Conservation (phyloP, 2,113 vertebrate genomes). For the Callocephalon fimbriatum region DNA sequence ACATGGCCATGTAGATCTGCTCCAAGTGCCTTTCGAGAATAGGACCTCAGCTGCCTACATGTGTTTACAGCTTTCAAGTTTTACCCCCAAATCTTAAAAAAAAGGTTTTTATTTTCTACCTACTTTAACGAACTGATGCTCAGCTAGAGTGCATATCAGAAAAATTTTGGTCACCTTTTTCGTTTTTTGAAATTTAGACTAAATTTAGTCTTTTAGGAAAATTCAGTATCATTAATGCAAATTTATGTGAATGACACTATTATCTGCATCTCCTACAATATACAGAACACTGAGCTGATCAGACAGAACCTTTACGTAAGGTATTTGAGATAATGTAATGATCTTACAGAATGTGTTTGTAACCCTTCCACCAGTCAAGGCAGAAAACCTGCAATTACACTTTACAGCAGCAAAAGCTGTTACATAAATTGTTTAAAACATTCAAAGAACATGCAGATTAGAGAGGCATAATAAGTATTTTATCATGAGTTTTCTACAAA, state of each 20-base stretch:
- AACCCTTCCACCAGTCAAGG: neutral
- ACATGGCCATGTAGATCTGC: neutral
- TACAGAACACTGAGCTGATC: conserved; percentile 3
- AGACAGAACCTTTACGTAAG: neutral
- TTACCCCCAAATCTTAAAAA: neutral
- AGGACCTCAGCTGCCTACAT: neutral
- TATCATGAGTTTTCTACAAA: neutral
- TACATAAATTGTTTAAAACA: neutral
- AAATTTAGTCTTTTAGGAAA: neutral
- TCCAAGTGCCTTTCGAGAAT: neutral
- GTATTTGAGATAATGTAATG: conserved; percentile 9
- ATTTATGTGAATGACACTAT: conserved; percentile 28
- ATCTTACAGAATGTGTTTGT: conserved; percentile 19
- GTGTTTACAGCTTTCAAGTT: neutral
- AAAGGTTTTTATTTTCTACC: neutral
- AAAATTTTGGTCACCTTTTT: neutral
- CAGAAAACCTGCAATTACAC: conserved; percentile 5
- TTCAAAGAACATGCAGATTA: neutral
- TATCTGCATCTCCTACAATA: neutral
- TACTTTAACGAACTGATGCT: neutral
- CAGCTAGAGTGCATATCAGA: neutral
- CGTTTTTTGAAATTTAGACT: neutral
- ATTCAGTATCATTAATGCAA: conserved; percentile 32
- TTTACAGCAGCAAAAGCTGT: neutral
- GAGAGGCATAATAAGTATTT: neutral